Evolutionary conservation across 2,888 invertebrate genomes (phyloP).

Genomic region (Lydus trimaculatus): DNA sequence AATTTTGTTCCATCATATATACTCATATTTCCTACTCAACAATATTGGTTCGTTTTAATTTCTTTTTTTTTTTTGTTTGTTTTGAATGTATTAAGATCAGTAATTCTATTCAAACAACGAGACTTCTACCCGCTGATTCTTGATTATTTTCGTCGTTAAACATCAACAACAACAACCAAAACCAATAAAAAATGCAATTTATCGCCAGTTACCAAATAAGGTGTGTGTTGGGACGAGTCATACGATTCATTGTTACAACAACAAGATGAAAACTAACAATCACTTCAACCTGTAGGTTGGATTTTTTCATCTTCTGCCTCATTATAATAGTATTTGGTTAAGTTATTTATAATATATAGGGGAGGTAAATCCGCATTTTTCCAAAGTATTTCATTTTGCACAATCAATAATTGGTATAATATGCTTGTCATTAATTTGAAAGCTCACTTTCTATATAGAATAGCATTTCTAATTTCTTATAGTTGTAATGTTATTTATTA

Average conservation of each 20-base stretch:
- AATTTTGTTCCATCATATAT: conserved; percentile 1
- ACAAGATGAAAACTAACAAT: conserved; percentile 7
- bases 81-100: background rate
- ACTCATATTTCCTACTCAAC: background rate
- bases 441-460: background rate
- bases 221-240: conserved; percentile 15
- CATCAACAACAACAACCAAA: conserved; percentile 3
- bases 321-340: background rate
- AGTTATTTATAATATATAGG: background rate
- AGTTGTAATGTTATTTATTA: conserved; percentile 44
- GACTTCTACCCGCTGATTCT: conserved; percentile 10
- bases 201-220: conserved; percentile 10
- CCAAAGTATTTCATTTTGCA: background rate
- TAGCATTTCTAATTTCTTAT: conserved; percentile 32
- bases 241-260: conserved; percentile 16
- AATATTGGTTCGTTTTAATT: background rate
- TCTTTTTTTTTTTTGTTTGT: background rate
- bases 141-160: conserved; percentile 16
- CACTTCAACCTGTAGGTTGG: background rate
- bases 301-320: background rate
- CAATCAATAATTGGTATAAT: no score
- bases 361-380: background rate
- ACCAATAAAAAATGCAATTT: conserved; percentile 10
- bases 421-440: background rate
- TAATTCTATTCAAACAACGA: conserved; percentile 10